phyloP scores from a whole-genome alignment of 2,888 invertebrate genomes.

The Pseudolycoriella hygida region DNA sequence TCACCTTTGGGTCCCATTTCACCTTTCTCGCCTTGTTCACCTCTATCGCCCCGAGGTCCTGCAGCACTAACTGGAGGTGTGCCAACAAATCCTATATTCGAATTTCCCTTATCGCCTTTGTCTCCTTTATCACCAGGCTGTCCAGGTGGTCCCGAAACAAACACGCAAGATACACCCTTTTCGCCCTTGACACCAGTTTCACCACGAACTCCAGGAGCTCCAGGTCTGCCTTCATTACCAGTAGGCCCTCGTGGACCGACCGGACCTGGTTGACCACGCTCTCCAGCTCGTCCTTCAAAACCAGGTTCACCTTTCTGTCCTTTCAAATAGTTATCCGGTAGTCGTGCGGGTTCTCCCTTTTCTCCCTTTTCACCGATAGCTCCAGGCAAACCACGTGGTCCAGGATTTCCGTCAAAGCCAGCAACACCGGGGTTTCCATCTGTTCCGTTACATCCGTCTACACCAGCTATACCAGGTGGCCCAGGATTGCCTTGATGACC shows the following conservation, averaged over 20 bases:
- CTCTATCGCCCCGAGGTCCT: conserved; percentile 28
- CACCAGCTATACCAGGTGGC: conserved; percentile 60
- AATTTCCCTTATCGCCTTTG: conserved; percentile 44
- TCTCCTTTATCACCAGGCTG: conserved; percentile 47
- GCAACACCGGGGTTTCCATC: conserved; percentile 60
- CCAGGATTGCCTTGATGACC: conserved; percentile 33
- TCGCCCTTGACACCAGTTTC: conserved; percentile 61
- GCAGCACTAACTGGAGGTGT: conserved; percentile 1
- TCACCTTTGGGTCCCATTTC: conserved; percentile 39
- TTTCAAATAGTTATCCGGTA: conserved; percentile 37
- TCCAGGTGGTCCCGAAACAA: conserved; percentile 36
- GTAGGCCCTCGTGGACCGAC: conserved; percentile 65
- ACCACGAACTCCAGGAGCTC: conserved; percentile 51
- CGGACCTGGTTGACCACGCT: conserved; percentile 22
- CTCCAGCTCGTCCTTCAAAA: conserved; percentile 23
- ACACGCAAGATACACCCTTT: conserved; percentile 42
- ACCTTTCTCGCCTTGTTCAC: conserved; percentile 40
- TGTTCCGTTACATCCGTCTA: conserved; percentile 92
- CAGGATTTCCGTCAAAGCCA: conserved; percentile 52
- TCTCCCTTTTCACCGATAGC: conserved; percentile 1
- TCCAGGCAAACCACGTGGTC: conserved; percentile 54
- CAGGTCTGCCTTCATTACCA: conserved; percentile 24
- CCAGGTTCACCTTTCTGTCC: conserved; percentile 71
- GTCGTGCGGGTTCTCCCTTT: conserved; percentile 49
- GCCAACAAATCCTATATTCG: conserved; percentile 11